phyloP scores from a whole-genome alignment of 2,888 invertebrate species.

The Eupithecia vulgata region DNA sequence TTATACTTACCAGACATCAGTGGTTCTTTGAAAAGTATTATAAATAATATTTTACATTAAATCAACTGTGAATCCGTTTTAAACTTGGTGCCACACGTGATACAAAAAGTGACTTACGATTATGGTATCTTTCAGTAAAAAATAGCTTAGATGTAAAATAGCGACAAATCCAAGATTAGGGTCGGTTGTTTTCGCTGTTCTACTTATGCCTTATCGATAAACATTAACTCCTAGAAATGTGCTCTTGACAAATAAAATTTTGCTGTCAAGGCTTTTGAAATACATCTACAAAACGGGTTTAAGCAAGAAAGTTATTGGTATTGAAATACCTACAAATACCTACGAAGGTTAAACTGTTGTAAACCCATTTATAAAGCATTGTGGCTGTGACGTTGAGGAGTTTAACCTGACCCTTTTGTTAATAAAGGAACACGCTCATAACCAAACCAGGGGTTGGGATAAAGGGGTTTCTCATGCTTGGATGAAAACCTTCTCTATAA shows the following conservation, averaged over 20 bases:
- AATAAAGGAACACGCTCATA: constrained; percentile 39
- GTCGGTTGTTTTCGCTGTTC: not conserved
- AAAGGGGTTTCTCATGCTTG: constrained; percentile 30
- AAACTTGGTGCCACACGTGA: not conserved
- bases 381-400: not conserved
- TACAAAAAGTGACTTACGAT: not conserved
- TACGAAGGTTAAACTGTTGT: not conserved
- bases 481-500: constrained; percentile 29
- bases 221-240: not conserved
- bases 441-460: constrained; percentile 20
- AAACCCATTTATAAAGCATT: not conserved
- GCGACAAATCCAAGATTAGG: not conserved
- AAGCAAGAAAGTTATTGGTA: not conserved
- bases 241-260: not conserved
- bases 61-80: not conserved
- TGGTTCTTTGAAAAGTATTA: constrained; percentile 20
- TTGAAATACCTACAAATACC: not conserved
- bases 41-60: constrained; percentile 19
- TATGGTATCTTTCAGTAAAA: not conserved
- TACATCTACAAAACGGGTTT: not conserved
- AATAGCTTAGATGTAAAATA: not conserved
- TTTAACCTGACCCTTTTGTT: constrained; percentile 21
- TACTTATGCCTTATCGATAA: not conserved
- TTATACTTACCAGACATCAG: constrained; percentile 29
- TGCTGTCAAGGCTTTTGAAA: not conserved